A percentile compares a stretch with the other conserved stretches of the same genome.
Conservation (phyloP, 2,113 vertebrate species). For the Chloropsis hardwickii region DNA sequence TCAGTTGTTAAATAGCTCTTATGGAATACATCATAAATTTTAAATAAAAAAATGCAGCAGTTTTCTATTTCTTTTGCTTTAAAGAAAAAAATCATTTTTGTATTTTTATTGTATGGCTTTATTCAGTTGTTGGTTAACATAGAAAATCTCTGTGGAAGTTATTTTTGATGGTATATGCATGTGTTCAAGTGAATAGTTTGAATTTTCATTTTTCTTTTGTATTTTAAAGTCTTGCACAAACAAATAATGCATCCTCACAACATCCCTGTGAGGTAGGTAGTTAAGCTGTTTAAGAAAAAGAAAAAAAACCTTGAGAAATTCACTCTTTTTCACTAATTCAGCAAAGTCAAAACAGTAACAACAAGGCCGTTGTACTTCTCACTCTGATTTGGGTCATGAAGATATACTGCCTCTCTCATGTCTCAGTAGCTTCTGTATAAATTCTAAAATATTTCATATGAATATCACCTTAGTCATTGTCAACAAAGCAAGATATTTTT, state of each 20-base stretch:
- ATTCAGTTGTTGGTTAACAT: not conserved
- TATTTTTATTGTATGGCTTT: not conserved
- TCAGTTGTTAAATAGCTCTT: not conserved
- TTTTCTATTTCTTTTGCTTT: not conserved
- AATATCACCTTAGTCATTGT: not conserved
- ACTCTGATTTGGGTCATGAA: not conserved
- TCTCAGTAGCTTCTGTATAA: not conserved
- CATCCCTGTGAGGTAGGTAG: conserved; percentile 61
- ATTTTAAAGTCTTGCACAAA: not conserved
- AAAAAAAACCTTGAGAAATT: not conserved
- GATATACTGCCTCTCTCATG: not conserved
- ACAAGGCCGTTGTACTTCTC: not conserved
- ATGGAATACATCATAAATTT: not conserved
- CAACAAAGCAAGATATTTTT: not conserved
- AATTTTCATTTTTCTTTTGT: not conserved
- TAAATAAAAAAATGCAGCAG: not conserved
- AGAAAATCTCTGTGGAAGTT: not conserved
- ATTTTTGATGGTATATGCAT: not conserved
- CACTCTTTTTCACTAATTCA: not conserved
- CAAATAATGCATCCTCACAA: conserved; percentile 45
- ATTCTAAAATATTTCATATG: not conserved
- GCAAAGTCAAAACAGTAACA: not conserved
- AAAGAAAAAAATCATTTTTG: not conserved
- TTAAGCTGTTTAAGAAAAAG: not conserved
- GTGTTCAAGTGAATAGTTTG: not conserved